A percentile compares a stretch with the other conserved stretches of the same genome.
phyloP scores from a whole-genome alignment of 2,797 vertebrate genomes.

The Gobionotothen gibberifrons region DNA sequence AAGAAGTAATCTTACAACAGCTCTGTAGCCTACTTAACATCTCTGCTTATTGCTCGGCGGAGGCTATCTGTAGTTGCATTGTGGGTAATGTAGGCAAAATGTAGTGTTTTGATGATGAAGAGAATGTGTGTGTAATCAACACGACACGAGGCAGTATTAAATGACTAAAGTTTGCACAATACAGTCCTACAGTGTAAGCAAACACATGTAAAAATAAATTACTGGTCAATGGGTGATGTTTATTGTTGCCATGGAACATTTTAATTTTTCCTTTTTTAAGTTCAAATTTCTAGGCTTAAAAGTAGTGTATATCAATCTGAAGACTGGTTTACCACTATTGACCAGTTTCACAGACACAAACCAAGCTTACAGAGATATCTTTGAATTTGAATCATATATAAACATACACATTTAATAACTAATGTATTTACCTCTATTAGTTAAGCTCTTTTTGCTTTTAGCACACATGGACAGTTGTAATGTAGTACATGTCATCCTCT shows the following conservation, averaged over 20 bases:
- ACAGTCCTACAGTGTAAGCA: no score
- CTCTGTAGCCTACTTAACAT: no score
- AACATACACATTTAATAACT: no score
- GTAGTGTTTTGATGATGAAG: no score
- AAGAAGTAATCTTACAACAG: no score
- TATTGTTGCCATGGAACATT: background rate
- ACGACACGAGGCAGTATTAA: no score
- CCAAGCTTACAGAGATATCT: background rate
- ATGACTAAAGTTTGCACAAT: no score
- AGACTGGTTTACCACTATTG: background rate
- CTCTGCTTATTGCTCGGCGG: no score
- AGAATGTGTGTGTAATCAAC: no score
- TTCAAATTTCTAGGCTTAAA: background rate
- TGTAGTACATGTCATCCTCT: conserved; percentile 24
- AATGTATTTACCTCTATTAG: background rate
- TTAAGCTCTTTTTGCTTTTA: conserved; percentile 24
- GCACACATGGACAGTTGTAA: conserved; percentile 36
- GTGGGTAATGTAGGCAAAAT: no score
- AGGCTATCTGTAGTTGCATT: no score
- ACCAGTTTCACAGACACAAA: background rate
- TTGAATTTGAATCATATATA: background rate
- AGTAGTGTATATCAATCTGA: background rate
- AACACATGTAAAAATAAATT: no score
- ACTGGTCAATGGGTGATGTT: background rate
- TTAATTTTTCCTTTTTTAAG: background rate